phyloP scores from a whole-genome alignment of 2,797 vertebrate genomes.

The Ispidina lecontei region DNA sequence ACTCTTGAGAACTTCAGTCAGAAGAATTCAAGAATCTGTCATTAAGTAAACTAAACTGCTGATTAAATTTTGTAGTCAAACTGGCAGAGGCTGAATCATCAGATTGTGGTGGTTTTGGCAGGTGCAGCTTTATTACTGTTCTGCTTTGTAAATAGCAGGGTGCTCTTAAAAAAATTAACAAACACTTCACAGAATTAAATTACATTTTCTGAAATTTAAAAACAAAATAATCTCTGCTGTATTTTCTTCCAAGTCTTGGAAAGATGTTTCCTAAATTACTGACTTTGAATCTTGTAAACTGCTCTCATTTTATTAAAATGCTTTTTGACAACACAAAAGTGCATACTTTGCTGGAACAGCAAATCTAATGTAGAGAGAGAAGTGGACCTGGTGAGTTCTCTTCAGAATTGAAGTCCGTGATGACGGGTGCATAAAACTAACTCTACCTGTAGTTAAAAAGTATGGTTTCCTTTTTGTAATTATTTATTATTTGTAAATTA shows the following conservation, averaged over 20 bases:
- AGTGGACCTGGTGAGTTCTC: not conserved
- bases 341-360: not conserved
- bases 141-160: rapidly evolving
- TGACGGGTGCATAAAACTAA: not conserved
- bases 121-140: not conserved
- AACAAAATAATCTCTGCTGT: not conserved
- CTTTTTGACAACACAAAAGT: not conserved
- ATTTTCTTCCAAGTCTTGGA: not conserved
- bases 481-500: too few species aligned
- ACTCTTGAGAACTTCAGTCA: not conserved
- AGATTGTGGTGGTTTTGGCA: not conserved
- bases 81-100: not conserved
- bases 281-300: not conserved
- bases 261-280: not conserved
- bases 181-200: constrained; percentile 2
- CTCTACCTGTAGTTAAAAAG: not conserved
- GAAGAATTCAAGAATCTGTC: not conserved
- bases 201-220: not conserved
- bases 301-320: not conserved
- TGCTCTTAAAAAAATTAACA: not conserved
- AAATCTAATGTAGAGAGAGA: not conserved
- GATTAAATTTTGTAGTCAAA: not conserved
- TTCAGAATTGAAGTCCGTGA: not conserved
- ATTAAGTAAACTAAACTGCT: not conserved
- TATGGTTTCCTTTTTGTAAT: not conserved